Conservation (phyloP, 2,113 vertebrate species). For the Cathartes aura region DNA sequence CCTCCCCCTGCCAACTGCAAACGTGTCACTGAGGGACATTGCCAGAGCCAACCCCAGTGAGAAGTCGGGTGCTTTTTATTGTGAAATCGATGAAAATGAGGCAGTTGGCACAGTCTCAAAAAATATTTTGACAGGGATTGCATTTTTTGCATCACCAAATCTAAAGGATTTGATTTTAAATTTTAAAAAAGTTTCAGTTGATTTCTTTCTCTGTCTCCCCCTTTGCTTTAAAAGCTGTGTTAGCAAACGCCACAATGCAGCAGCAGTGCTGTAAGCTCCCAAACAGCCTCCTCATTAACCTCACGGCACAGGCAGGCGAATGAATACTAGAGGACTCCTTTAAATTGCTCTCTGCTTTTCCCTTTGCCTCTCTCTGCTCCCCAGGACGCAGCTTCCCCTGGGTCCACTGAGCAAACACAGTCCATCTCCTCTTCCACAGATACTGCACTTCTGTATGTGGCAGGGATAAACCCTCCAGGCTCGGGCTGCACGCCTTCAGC, state of each 20-base stretch:
- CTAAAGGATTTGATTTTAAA: background rate
- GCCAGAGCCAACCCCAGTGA: background rate
- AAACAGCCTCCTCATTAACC: background rate
- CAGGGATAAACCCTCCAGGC: background rate
- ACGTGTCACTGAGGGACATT: slow-evolving; percentile 1
- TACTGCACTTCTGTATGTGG: background rate
- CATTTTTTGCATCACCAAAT: background rate
- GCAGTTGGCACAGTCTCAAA: background rate
- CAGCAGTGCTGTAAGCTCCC: background rate
- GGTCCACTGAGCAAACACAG: background rate
- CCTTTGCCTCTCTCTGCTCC: background rate
- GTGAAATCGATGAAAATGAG: background rate
- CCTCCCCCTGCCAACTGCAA: slow-evolving; percentile 15
- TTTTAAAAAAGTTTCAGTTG: background rate
- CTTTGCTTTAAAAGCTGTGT: background rate
- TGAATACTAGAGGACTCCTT: background rate
- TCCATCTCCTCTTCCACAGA: background rate
- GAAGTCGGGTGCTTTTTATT: background rate
- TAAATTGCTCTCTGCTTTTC: background rate
- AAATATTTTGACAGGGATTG: background rate
- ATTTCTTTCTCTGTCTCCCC: background rate
- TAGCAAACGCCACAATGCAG: background rate
- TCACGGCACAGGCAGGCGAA: background rate
- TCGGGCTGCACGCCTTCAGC: background rate
- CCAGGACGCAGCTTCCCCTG: background rate